Conservation (phyloP, 2,888 invertebrate genomes). For the Arge pagana region DNA sequence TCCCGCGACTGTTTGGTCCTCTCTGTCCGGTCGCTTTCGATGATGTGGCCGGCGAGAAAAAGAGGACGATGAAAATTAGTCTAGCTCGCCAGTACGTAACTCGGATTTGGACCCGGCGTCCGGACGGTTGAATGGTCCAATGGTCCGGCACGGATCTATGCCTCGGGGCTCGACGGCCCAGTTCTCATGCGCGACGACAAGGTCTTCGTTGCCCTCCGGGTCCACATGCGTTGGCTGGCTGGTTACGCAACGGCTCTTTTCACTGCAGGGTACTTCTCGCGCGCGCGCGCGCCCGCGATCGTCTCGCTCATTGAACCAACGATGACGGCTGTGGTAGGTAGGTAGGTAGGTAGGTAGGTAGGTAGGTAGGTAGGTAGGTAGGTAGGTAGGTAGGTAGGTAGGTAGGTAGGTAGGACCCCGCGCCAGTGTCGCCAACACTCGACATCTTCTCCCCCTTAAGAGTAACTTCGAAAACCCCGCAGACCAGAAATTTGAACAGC, state of each 20-base stretch:
- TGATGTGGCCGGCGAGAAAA: too few species aligned
- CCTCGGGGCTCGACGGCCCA: conserved; percentile 46
- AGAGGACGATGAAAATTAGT: conserved; percentile 3
- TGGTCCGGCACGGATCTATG: conserved; percentile 33
- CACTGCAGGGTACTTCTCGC: conserved; percentile 1
- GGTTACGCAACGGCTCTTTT: conserved; percentile 45
- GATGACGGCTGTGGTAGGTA: too few species aligned
- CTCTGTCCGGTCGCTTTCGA: too few species aligned
- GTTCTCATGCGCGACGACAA: conserved; percentile 55
- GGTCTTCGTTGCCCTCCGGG: conserved; percentile 50
- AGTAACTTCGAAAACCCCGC: too few species aligned
- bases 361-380: too few species aligned
- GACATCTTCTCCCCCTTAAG: too few species aligned
- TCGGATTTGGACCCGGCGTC: conserved; percentile 38
- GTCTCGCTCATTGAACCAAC: conserved; percentile 9
- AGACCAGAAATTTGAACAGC: too few species aligned
- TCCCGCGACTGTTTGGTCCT: too few species aligned
- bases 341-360: too few species aligned
- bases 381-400: too few species aligned
- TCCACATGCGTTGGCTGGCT: conserved; percentile 38
- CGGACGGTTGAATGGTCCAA: conserved; percentile 28
- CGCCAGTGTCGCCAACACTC: too few species aligned
- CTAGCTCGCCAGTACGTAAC: conserved; percentile 11
- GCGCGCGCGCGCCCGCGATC: not conserved
- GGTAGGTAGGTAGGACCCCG: too few species aligned